Evolutionary conservation across 2,797 vertebrate species (phyloP).

Genomic region (Oophaga sylvatica): DNA sequence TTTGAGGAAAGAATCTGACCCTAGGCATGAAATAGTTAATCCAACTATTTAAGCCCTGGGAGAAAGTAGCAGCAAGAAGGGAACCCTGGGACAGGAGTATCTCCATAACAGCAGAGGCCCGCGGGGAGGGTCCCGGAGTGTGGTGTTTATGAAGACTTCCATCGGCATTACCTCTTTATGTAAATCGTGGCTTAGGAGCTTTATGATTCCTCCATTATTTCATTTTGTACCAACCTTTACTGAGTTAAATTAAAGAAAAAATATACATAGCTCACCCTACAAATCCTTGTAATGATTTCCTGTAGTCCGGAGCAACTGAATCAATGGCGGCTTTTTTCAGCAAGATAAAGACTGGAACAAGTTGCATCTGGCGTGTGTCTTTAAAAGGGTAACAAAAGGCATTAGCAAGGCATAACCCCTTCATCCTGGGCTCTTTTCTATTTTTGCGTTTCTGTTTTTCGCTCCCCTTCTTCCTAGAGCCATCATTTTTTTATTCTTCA

Average conservation of each 20-base stretch:
- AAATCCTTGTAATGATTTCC: background rate
- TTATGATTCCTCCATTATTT: background rate
- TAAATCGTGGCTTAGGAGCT: background rate
- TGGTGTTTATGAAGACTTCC: background rate
- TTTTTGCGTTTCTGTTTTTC: no score
- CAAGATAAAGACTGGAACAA: background rate
- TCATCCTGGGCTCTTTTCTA: no score
- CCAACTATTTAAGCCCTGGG: background rate
- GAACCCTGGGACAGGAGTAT: background rate
- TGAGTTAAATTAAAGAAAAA: background rate
- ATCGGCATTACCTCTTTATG: background rate
- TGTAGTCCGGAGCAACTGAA: background rate
- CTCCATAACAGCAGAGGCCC: conserved; percentile 5
- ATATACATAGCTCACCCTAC: background rate
- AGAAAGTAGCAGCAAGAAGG: background rate
- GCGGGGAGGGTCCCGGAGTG: background rate
- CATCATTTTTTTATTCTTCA: no score
- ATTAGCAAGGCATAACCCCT: background rate
- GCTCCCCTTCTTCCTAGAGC: no score
- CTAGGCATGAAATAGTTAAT: background rate
- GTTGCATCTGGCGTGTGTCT: background rate
- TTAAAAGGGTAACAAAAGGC: background rate
- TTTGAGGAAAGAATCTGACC: no score
- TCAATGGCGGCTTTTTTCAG: background rate
- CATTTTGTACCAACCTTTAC: background rate